These are phyloP conservation scores for Aleiodes alternator DNA, from an alignment of 2,888 invertebrate species.

Conservation along the genomic window DNA sequence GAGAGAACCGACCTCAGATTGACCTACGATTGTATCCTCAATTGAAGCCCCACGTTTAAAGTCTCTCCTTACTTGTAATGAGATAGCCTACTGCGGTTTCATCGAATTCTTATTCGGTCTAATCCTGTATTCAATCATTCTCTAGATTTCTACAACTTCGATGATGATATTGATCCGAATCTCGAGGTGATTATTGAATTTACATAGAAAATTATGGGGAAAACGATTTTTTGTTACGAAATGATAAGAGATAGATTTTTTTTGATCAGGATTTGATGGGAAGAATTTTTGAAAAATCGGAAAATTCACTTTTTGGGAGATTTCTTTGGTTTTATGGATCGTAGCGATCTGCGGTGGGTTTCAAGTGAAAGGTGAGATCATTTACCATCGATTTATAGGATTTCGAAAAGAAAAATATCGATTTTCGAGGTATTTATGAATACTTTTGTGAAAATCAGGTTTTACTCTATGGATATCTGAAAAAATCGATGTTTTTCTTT, in stretches of 20 bases:
- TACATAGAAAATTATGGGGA: neutral
- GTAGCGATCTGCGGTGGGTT: too few relatives aligned
- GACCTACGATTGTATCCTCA: slow-evolving; percentile 75
- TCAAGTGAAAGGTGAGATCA: too few relatives aligned
- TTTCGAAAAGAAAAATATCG: too few relatives aligned
- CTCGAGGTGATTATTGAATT: slow-evolving; percentile 16
- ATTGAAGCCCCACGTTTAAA: slow-evolving; percentile 71
- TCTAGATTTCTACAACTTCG: slow-evolving; percentile 27
- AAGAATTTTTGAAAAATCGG: too few relatives aligned
- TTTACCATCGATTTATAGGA: too few relatives aligned
- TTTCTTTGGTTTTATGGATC: too few relatives aligned
- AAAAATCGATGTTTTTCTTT: too few relatives aligned
- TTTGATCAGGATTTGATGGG: too few relatives aligned
- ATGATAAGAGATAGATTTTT: slow-evolving; percentile 58
- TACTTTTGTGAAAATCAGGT: too few relatives aligned
- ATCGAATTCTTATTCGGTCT: slow-evolving; percentile 71
- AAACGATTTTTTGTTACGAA: neutral
- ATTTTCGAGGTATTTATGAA: too few relatives aligned
- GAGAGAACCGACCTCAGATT: slow-evolving; percentile 62
- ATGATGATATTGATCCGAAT: slow-evolving; percentile 16
- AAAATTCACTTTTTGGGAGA: too few relatives aligned
- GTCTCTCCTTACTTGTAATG: slow-evolving; percentile 73
- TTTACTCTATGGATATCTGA: too few relatives aligned
- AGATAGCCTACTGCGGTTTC: slow-evolving; percentile 75
- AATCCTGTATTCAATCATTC: slow-evolving; percentile 62